Conservation (phyloP, 2,888 invertebrate genomes). For the Oscheius sp. region DNA sequence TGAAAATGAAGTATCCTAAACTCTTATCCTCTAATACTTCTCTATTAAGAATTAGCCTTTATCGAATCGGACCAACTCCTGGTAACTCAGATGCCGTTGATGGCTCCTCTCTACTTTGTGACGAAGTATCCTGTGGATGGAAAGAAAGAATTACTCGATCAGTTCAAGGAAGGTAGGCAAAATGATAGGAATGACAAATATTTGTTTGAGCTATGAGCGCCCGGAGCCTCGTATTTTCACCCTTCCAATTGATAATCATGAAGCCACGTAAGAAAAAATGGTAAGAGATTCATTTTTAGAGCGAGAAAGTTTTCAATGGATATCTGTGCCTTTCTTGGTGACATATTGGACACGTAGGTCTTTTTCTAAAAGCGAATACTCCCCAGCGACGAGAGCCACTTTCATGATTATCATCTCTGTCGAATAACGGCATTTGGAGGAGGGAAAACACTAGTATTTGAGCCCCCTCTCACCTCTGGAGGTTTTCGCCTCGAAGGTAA, state of each 20-base stretch:
- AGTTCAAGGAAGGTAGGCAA: slow-evolving; percentile 1
- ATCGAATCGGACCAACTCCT: background rate
- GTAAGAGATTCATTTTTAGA: no score
- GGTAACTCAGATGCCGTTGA: background rate
- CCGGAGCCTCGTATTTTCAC: slow-evolving; percentile 16
- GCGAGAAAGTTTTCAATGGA: background rate
- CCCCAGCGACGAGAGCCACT: background rate
- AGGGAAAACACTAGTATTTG: slow-evolving; percentile 19
- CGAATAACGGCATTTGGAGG: background rate
- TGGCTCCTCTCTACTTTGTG: background rate
- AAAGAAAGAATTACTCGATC: background rate
- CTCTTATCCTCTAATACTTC: background rate
- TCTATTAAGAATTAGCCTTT: slow-evolving; percentile 5
- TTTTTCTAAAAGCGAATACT: background rate
- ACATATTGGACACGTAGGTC: slow-evolving; percentile 4
- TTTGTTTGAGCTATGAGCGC: slow-evolving; percentile 12
- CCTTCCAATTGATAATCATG: background rate
- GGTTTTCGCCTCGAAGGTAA: slow-evolving; percentile 23
- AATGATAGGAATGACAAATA: background rate
- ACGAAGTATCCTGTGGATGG: slow-evolving; percentile 12
- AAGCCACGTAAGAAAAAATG: no score
- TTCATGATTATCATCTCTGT: slow-evolving; percentile 11
- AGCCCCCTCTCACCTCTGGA: slow-evolving; percentile 19
- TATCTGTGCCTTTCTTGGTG: slow-evolving; percentile 11
- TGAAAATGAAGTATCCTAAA: slow-evolving; percentile 17